phyloP scores from a whole-genome alignment of 2,797 vertebrate species.

The Lerista edwardsae region DNA sequence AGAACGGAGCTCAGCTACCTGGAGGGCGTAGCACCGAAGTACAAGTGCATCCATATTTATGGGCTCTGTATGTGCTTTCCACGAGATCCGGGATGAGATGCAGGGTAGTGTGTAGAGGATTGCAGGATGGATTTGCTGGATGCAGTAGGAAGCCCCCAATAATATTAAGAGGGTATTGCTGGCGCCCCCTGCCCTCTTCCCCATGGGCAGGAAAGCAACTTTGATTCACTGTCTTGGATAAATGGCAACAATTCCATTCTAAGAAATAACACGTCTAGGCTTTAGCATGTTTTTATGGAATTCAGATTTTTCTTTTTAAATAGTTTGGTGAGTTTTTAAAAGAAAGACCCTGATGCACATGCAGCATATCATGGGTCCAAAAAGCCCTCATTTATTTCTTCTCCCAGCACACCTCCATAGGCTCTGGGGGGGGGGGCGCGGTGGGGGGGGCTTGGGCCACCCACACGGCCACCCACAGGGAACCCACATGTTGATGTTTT shows the following conservation, averaged over 20 bases:
- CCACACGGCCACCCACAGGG: no score
- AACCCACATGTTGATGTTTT: no score
- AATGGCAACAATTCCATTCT: not conserved
- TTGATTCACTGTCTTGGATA: not conserved
- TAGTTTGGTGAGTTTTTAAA: not conserved
- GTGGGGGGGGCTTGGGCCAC: no score
- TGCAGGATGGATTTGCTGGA: not conserved
- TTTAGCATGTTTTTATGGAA: not conserved
- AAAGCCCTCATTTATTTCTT: no score
- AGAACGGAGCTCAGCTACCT: not conserved
- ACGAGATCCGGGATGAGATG: no score
- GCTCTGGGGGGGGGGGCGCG: no score
- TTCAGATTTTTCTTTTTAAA: not conserved
- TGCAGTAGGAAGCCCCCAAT: not conserved
- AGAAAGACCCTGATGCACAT: no score
- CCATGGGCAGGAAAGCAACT: not conserved
- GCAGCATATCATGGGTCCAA: no score
- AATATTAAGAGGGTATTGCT: no score
- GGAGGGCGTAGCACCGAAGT: not conserved
- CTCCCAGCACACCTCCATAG: no score
- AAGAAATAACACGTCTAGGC: not conserved
- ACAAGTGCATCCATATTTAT: not conserved
- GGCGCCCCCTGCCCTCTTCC: no score
- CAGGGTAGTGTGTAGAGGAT: not conserved
- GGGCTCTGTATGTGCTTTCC: not conserved